A percentile compares a stretch with the other conserved stretches of the same genome.
Evolutionary conservation across 2,113 vertebrate genomes (phyloP).

Genomic region (Sylvilagus bachmani): DNA sequence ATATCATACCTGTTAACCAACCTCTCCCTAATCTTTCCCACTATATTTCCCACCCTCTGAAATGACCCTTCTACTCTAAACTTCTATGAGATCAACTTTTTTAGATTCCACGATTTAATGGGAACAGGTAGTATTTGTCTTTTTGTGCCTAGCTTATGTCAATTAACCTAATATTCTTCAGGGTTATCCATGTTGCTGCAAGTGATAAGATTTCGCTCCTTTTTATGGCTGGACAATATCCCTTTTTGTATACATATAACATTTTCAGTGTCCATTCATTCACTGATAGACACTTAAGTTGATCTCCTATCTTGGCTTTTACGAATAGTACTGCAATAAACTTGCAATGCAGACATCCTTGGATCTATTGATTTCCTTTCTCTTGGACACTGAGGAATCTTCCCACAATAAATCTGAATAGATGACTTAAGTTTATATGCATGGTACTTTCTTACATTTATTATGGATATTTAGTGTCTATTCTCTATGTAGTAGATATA

Average conservation of each 20-base stretch:
- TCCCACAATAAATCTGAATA: background rate
- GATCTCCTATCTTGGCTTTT: background rate
- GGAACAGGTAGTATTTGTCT: background rate
- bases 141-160: background rate
- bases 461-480: background rate
- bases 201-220: background rate
- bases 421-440: background rate
- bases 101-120: background rate
- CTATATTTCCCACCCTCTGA: background rate
- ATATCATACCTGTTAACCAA: background rate
- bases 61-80: background rate
- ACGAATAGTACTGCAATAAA: background rate
- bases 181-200: background rate
- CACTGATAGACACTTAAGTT: background rate
- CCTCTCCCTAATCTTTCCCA: background rate
- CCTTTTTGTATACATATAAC: rapidly evolving
- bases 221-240: background rate
- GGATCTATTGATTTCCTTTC: background rate
- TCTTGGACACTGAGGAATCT: background rate
- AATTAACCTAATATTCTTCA: background rate
- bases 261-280: background rate
- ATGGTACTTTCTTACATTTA: background rate
- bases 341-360: too few relatives aligned
- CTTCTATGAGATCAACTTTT: background rate
- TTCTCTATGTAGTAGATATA: background rate